A percentile compares a stretch with the other conserved stretches of the same genome.
Conservation (phyloP, 2,888 invertebrate genomes). For the Deilephila elpenor region DNA sequence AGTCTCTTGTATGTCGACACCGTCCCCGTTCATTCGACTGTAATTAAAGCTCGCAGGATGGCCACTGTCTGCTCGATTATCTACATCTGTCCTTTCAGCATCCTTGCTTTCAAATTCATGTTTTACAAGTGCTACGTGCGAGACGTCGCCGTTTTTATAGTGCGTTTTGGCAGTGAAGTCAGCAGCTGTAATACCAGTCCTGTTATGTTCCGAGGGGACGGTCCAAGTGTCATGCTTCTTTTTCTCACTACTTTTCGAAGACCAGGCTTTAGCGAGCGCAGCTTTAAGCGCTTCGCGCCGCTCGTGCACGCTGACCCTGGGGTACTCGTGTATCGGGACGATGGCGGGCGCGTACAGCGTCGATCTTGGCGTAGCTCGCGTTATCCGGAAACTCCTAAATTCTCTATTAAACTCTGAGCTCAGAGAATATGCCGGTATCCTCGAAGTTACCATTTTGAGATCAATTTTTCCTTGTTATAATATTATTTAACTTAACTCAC, state of each 20-base stretch:
- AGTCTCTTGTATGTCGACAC: constrained; percentile 79
- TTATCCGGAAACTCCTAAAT: constrained; percentile 85
- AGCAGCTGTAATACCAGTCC: constrained; percentile 67
- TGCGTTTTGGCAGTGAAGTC: constrained; percentile 69
- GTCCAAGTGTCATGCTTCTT: constrained; percentile 80
- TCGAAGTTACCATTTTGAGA: constrained; percentile 86
- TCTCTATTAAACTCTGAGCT: constrained; percentile 86
- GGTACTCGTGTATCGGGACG: constrained; percentile 86
- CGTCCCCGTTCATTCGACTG: constrained; percentile 71
- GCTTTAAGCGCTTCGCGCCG: constrained; percentile 81
- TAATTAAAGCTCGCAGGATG: constrained; percentile 72
- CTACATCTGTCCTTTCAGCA: constrained; percentile 65
- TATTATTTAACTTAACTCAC: constrained; percentile 64
- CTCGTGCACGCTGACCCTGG: constrained; percentile 84
- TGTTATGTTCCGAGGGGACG: constrained; percentile 70
- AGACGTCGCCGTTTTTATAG: constrained; percentile 68
- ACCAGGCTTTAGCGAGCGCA: constrained; percentile 81
- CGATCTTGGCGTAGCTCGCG: constrained; percentile 80
- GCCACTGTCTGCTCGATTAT: constrained; percentile 64
- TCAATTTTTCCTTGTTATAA: constrained; percentile 76
- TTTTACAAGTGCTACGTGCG: constrained; percentile 75
- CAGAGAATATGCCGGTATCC: constrained; percentile 86
- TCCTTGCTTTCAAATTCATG: constrained; percentile 79
- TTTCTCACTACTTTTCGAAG: constrained; percentile 75
- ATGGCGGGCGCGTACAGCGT: constrained; percentile 82